Evolutionary conservation across 1,140 invertebrate genomes (phyloP), one percentile per base, ranked within the genome.

Genomic region (Lepidurus apus): DNA sequence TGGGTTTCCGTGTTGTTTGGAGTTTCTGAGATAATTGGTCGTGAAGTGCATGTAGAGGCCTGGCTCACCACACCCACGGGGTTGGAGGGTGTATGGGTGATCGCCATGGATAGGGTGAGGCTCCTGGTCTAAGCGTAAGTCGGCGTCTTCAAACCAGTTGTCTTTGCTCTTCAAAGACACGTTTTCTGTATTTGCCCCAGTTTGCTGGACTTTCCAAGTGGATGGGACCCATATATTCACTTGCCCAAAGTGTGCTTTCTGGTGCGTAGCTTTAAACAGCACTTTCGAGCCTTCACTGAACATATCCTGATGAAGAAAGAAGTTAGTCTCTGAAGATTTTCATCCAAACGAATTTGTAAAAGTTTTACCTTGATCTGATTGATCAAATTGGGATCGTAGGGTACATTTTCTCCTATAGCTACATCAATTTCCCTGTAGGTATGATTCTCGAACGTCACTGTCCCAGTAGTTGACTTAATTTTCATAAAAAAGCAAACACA

Each of bases 21-120:
- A 2, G 11, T 76, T 76, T 43, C 26, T 26, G 26, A 82, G 13
- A 75, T 80, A 82, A 42, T 78, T 78, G n/a, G 82, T 81, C 8
- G 84, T 84, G 11, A 85, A 77, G 75, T 83, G 82, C 65, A 85
- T 84, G 24, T 81, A 84, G 17, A 81, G 80, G 0, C 84, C 84
- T 6, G 81, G 80, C 43, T 82, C 80, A 17, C 84, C 84, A 79
- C 84, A 85, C 43, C 82, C 82, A 17, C 82, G 80, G 6, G 82
- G 80, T 43, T 85, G 84, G 24, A 82, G 76, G 0, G 84, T 85
- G 79, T 83, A 85, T 0, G 84, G 84, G 0, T 80, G 76, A 77
- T 84, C 80, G 4, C 80, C 82, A 76, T 83, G 81, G 2, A 17
- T 44, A 8, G 44, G 24, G 47, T 75, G 74, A 74, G 73, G 34